phyloP scores from a whole-genome alignment of 1,140 invertebrate genomes.

The Adelges cooleyi region DNA sequence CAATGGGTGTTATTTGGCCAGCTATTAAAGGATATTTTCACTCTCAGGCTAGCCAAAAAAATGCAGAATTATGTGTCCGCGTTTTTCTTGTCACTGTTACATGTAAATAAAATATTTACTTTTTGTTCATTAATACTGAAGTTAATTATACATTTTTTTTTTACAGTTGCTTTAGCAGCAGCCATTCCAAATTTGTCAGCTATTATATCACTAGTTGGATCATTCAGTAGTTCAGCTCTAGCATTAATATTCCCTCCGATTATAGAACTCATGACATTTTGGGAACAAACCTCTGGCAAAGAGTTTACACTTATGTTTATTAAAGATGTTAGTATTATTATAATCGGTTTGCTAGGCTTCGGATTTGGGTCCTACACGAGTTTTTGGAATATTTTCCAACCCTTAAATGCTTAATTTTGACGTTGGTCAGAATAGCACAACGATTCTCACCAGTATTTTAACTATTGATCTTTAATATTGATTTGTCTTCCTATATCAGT shows the following conservation, averaged over 20 bases:
- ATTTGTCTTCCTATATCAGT: conserved; percentile 17
- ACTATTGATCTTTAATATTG: conserved; percentile 20
- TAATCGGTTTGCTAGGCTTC: conserved; percentile 65
- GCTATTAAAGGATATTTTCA: conserved; percentile 30
- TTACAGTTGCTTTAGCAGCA: conserved; percentile 66
- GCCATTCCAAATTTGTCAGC: conserved; percentile 75
- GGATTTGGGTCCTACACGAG: conserved; percentile 67
- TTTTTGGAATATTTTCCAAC: conserved; percentile 48
- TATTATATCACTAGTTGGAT: conserved; percentile 82
- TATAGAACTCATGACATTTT: conserved; percentile 75
- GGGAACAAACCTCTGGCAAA: conserved; percentile 50
- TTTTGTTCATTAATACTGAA: conserved; percentile 23
- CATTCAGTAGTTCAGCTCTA: conserved; percentile 75
- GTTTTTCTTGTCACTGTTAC: conserved; percentile 61
- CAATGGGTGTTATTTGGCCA: conserved; percentile 73
- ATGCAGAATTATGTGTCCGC: conserved; percentile 57
- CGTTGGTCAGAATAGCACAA: neutral
- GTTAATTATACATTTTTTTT: conserved; percentile 5
- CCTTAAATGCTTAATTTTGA: conserved; percentile 14
- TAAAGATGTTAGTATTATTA: conserved; percentile 58
- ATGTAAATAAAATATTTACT: conserved; percentile 50
- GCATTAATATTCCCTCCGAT: conserved; percentile 84
- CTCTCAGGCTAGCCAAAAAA: conserved; percentile 37
- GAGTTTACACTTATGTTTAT: conserved; percentile 46
- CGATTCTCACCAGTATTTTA: conserved; percentile 8